Base-by-base conservation (phyloP, 2,888 invertebrate species). In the Lycaena phlaeas region DNA sequence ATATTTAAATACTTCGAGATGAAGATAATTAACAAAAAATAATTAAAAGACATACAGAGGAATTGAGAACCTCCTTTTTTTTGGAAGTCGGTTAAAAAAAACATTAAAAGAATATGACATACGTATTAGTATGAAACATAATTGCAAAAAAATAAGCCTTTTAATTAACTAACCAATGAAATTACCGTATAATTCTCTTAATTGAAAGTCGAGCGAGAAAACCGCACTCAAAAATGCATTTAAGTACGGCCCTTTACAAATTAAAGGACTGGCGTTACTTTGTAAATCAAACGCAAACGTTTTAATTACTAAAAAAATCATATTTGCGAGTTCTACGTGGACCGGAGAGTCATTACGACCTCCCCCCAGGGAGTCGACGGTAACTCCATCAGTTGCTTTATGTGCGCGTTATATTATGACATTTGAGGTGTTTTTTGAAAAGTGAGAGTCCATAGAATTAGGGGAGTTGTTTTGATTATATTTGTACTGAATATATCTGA, bases 281-380 rank as follows among this genome's bases (percentile, higher is more conserved):
- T 54, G 56, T 64, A 61, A 66, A 66, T 66, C 64, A 63, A 56
- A 61, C 59, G 65, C 52, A 63, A 66, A 61, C 62, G 62, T 54
- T 64, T 59, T 72, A 73, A 72, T 70, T 72, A 70, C 71, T 68
- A 59, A 60, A 67, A n/a, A 68, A 65, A 72, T 64, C 63, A 61
- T 66, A 67, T 71, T 69, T 61, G 62, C 62, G 59, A 56, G 53
- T 53, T 50, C 49, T 62, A 54, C 59, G 58, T 50, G 63, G 68
- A 67, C 64, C 61, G 25, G n/a, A n/a, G 18, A 18, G 18, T 18
- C 18, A 5, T 18, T 18, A 18, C 3, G 18, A 2, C 22, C 22
- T 9, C 9, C 22, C 22, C 18, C 18, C 18, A 5, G 18, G 22
- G 22, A 9, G 22, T 5, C 9, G 3, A 22, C 9, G 5, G 7